Base-by-base conservation (phyloP, 2,797 vertebrate genomes). In the Danio aesculapii region DNA sequence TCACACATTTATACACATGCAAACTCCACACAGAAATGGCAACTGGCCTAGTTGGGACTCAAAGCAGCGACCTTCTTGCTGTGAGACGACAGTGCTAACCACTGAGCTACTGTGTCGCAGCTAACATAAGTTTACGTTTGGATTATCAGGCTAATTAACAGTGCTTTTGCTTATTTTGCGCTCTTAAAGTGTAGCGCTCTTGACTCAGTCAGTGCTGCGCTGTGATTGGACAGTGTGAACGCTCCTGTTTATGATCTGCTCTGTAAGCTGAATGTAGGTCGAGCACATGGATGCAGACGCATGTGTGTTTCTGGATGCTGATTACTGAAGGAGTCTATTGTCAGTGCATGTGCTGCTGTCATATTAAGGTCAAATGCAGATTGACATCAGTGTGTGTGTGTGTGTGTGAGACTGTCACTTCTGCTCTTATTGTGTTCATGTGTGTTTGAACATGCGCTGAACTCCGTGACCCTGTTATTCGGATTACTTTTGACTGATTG, bases 401-500 rank as follows among this genome's bases (percentile, higher is more conserved):
- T 44, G 17, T 52, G 8, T 62, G 57, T 71, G 44, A 49, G 44
- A 8, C 6, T 30, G 43, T 21, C 17, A 16, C 7, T 66, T 17
- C 6, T 6, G 73, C n/a, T 50, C 30, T 74, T n/a, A 46, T 19
- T 46, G 55, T 70, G 9, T 46, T 21, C 8, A 16, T 70, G 72
- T 52, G 41, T 62, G 30, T 30, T 16, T 6, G 39, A 12, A 17
- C 53, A n/a, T 61, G 63, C 13, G 3, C 57, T 74, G 55, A 70
- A 61, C 53, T 49, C 44, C n/a, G 1, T 61, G 77, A 79, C 77
- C 61, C 59, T 71, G 57, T 70, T 71, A 52, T 62, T 50, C 41
- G 66, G 55, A 70, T 79, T 70, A 61, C 46, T 68, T 70, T 10
- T 61, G 53, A 58, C 11, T 81, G 64, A 59, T 58, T 75, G 52